Percentiles rank a stretch among this genome's conserved stretches.
phyloP scores from a whole-genome alignment of 2,888 invertebrate genomes.

The Aproaerema taeniolella region DNA sequence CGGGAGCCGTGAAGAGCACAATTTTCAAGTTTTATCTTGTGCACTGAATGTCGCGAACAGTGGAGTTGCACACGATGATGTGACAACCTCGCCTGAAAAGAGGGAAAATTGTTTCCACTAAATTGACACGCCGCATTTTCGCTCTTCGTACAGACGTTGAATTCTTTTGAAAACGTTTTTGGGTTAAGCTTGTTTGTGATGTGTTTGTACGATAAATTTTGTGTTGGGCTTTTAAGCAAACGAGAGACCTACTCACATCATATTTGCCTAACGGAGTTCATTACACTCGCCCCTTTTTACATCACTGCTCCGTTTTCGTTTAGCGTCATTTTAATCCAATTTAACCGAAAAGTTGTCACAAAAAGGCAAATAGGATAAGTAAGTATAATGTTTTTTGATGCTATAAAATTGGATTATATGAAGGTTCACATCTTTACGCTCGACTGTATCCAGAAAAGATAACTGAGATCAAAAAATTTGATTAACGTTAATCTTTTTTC shows the following conservation, averaged over 20 bases:
- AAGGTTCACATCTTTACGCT: too few species aligned
- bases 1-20: conserved; percentile 8
- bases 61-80: conserved; percentile 32
- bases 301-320: conserved; percentile 8
- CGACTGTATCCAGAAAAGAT: too few species aligned
- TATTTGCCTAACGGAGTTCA: conserved; percentile 11
- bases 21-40: conserved; percentile 19
- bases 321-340: conserved; percentile 3
- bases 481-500: too few species aligned
- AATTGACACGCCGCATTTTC: conserved; percentile 30
- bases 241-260: conserved; percentile 6
- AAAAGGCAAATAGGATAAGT: background rate
- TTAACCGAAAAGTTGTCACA: background rate
- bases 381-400: too few species aligned
- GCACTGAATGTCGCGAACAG: conserved; percentile 19
- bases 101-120: conserved; percentile 34
- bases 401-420: too few species aligned
- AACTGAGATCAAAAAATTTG: too few species aligned
- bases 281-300: conserved; percentile 10
- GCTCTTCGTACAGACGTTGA: conserved; percentile 12
- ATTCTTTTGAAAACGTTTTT: conserved; percentile 22
- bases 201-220: conserved; percentile 21
- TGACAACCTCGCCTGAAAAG: conserved; percentile 28
- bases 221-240: conserved; percentile 14
- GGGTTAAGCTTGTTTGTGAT: conserved; percentile 18